Evolutionary conservation across 2,113 vertebrate species (phyloP).

Genomic region (Isichthys henryi): DNA sequence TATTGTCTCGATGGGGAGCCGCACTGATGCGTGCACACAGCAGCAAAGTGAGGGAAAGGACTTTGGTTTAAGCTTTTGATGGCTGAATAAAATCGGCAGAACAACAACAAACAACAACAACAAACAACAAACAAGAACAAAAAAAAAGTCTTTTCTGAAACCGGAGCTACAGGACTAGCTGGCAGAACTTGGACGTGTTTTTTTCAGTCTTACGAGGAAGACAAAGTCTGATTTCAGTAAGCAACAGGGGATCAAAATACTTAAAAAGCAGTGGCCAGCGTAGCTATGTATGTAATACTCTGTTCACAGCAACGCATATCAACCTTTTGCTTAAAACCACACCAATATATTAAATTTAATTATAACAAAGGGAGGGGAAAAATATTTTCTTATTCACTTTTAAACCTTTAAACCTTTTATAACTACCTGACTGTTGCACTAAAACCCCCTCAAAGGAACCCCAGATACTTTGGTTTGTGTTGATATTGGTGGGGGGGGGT

Average conservation of each 20-base stretch:
- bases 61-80: conserved; percentile 99
- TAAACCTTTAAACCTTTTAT: conserved; percentile 18
- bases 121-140: no score
- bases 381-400: conserved; percentile 2
- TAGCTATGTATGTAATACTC: conserved; percentile 5
- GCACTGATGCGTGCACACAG: conserved; percentile 57
- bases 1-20: conserved; percentile 64
- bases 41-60: conserved; percentile 92
- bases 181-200: conserved; percentile 41
- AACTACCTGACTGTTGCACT: conserved; percentile 6
- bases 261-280: neutral
- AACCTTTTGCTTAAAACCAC: conserved; percentile 4
- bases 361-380: neutral
- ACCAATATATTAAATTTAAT: conserved; percentile 27
- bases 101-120: neutral
- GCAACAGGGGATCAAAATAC: neutral
- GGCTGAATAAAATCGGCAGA: conserved; percentile 74
- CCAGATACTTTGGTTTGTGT: neutral
- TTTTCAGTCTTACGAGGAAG: conserved; percentile 33
- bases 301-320: neutral
- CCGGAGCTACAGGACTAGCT: conserved; percentile 67
- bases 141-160: conserved; percentile 50
- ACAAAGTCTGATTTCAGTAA: conserved; percentile 26
- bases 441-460: neutral
- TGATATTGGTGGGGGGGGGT: neutral